A percentile compares a stretch with the other conserved stretches of the same genome.
These are phyloP conservation scores for Chaenocephalus aceratus DNA, from an alignment of 2,113 vertebrate genomes.

Conservation along the genomic window DNA sequence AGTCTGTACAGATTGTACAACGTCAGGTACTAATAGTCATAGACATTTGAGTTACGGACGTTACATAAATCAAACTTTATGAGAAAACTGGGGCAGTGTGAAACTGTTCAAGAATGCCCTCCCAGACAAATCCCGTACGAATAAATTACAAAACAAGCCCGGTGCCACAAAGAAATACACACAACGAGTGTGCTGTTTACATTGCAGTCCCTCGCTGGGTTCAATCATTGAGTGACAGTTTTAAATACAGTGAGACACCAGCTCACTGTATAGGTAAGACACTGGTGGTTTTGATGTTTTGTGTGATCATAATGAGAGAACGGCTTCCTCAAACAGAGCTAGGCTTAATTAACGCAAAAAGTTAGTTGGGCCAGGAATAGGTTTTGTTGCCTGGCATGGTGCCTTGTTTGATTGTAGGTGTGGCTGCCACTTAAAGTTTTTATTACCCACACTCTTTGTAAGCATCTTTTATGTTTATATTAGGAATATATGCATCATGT, in stretches of 20 bases:
- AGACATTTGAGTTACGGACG: conserved; percentile 56
- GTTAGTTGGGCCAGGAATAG: conserved; percentile 48
- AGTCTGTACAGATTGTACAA: background rate
- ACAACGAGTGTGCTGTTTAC: conserved; percentile 28
- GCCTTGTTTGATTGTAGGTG: conserved; percentile 61
- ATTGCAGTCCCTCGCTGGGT: conserved; percentile 33
- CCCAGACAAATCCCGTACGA: conserved; percentile 57
- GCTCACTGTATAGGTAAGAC: conserved; percentile 30
- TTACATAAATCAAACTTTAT: conserved; percentile 73
- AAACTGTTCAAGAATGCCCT: conserved; percentile 55
- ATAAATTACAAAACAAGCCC: conserved; percentile 68
- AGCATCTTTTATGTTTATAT: conserved; percentile 59
- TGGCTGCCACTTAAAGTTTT: conserved; percentile 43
- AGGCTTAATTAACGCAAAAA: conserved; percentile 44
- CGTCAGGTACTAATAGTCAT: conserved; percentile 7
- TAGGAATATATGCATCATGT: conserved; percentile 36
- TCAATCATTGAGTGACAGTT: conserved; percentile 34
- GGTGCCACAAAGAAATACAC: conserved; percentile 42
- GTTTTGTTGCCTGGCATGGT: conserved; percentile 35
- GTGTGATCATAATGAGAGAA: conserved; percentile 53
- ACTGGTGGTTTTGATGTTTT: conserved; percentile 53
- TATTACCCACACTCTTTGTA: conserved; percentile 31
- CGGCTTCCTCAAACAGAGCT: conserved; percentile 41
- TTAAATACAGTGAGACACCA: conserved; percentile 45
- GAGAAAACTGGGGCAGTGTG: conserved; percentile 49